Conservation (phyloP, 2,888 invertebrate species). For the Ferdinandea cuprea region DNA sequence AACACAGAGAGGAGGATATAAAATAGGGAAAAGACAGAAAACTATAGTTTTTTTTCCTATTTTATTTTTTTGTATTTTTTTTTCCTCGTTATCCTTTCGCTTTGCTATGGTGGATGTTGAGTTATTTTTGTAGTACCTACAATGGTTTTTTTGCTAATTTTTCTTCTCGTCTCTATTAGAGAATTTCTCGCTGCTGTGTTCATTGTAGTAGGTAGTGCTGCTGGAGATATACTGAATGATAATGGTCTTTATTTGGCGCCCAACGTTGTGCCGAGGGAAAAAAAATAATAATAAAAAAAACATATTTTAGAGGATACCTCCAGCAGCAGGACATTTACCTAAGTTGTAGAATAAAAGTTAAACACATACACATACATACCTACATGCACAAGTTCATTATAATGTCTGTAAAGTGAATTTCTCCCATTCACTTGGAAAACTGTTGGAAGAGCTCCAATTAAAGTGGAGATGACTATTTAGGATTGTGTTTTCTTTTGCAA, state of each 20-base stretch:
- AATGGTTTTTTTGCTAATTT: conserved; percentile 2
- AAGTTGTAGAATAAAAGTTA: too few species aligned
- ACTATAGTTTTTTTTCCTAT: conserved; percentile 34
- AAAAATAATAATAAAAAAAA: not conserved
- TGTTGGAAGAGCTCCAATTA: conserved; percentile 51
- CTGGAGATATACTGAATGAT: not conserved
- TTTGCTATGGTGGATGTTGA: conserved; percentile 15
- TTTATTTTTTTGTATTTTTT: conserved; percentile 25
- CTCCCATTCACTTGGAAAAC: conserved; percentile 30
- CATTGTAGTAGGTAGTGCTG: not conserved
- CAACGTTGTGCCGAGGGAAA: conserved; percentile 2
- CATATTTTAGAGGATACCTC: not conserved
- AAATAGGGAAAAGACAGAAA: conserved; percentile 56
- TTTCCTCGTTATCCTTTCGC: conserved; percentile 14
- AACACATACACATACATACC: conserved; percentile 24
- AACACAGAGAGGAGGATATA: conserved; percentile 42
- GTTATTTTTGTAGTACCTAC: too few species aligned
- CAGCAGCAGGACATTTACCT: conserved; percentile 51
- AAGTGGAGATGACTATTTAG: conserved; percentile 20
- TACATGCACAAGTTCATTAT: not conserved
- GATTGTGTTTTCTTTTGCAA: conserved; percentile 9
- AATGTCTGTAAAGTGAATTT: conserved; percentile 24
- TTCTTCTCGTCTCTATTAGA: conserved; percentile 2
- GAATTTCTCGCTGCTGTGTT: conserved; percentile 12
- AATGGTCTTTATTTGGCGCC: conserved; percentile 11